These are phyloP conservation scores for Neolamprologus sp. DNA, from an alignment of 2,113 vertebrate genomes.

Conservation along the genomic window DNA sequence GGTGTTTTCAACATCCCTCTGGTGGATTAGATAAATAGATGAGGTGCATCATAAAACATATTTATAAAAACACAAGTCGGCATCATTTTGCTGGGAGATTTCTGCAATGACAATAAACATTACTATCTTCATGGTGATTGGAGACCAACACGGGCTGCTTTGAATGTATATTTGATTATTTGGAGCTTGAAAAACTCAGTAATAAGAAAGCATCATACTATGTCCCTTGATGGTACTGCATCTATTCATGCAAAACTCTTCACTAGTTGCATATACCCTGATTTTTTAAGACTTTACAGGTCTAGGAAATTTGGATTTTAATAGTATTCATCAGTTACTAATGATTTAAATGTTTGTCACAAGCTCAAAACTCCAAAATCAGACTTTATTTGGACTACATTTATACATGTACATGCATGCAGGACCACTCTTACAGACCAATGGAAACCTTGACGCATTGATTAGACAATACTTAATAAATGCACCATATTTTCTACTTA, in stretches of 20 bases:
- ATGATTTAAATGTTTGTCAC: not conserved
- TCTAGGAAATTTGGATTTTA: not conserved
- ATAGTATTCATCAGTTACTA: not conserved
- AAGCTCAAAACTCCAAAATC: not conserved
- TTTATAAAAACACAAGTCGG: not conserved
- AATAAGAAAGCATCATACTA: not conserved
- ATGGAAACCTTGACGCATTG: rapidly evolving
- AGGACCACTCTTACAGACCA: not conserved
- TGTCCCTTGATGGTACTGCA: not conserved
- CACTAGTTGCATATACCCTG: not conserved
- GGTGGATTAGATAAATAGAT: not conserved
- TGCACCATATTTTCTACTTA: not conserved
- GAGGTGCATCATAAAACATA: not conserved
- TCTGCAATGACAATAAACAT: not conserved
- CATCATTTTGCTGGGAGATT: not conserved
- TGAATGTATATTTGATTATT: not conserved
- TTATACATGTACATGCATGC: not conserved
- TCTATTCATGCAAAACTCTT: not conserved
- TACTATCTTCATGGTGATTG: not conserved
- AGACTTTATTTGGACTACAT: not conserved
- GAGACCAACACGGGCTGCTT: not conserved
- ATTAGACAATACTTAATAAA: not conserved
- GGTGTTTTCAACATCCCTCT: not conserved
- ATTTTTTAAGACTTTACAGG: not conserved
- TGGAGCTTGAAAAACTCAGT: not conserved